Conservation (phyloP, 2,113 vertebrate genomes). For the Eulacestoma nigropectus region DNA sequence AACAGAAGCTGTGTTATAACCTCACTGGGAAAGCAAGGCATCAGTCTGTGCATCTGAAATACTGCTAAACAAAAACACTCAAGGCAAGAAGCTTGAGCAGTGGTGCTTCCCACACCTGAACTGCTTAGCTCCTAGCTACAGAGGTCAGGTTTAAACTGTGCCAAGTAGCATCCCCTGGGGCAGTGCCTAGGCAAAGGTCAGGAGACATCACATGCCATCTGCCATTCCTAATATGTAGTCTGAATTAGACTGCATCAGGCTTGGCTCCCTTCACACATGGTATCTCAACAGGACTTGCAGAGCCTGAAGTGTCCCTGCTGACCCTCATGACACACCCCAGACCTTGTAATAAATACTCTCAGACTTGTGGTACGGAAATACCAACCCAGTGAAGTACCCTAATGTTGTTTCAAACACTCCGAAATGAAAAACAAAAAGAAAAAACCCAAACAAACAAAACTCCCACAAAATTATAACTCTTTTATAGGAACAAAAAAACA, state of each 20-base stretch:
- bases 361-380: not conserved
- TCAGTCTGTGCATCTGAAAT: not conserved
- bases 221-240: not conserved
- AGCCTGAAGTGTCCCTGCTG: not conserved
- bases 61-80: not conserved
- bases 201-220: fast-evolving
- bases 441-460: not conserved
- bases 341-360: not conserved
- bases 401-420: not conserved
- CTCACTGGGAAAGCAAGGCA: not conserved
- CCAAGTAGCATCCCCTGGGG: not conserved
- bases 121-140: not conserved
- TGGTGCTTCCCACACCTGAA: not conserved
- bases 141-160: not conserved
- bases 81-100: not conserved
- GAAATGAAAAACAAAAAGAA: not conserved
- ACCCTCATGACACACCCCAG: not conserved
- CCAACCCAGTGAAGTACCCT: not conserved
- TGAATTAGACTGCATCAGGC: not conserved
- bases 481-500: not conserved
- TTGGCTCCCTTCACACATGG: not conserved
- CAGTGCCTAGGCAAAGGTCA: not conserved
- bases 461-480: not conserved
- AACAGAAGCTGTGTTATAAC: not conserved
- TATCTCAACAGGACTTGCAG: not conserved